Percentiles rank a stretch among this genome's conserved stretches.
Conservation (phyloP, 2,113 vertebrate genomes). For the Corythoichthys intestinalis region DNA sequence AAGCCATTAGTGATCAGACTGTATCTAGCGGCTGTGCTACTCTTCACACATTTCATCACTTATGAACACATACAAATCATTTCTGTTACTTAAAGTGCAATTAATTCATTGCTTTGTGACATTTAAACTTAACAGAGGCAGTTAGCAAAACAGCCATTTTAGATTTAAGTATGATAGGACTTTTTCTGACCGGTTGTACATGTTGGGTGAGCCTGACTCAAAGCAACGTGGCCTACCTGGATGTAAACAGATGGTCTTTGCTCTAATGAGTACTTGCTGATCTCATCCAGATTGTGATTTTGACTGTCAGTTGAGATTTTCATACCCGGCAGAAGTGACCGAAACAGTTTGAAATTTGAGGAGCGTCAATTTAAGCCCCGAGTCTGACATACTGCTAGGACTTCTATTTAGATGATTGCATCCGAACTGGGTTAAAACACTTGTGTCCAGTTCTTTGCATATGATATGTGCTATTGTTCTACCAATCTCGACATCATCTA, state of each 20-base stretch:
- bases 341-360: slow-evolving; percentile 44
- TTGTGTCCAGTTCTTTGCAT: slow-evolving; percentile 5
- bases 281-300: slow-evolving; percentile 52
- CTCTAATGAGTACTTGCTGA: slow-evolving; percentile 56
- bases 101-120: not conserved
- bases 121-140: not conserved
- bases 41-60: slow-evolving; percentile 1
- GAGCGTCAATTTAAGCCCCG: slow-evolving; percentile 41
- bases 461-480: not conserved
- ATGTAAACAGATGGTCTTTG: slow-evolving; percentile 65
- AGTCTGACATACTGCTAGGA: slow-evolving; percentile 40
- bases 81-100: not conserved
- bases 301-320: slow-evolving; percentile 45
- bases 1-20: slow-evolving; percentile 5
- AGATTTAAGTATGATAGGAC: not conserved
- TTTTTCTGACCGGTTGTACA: slow-evolving; percentile 31
- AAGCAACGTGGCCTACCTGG: slow-evolving; percentile 50
- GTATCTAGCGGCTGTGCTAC: slow-evolving; percentile 7
- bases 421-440: slow-evolving; percentile 25
- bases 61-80: not conserved
- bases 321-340: slow-evolving; percentile 34
- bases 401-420: slow-evolving; percentile 43
- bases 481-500: not conserved
- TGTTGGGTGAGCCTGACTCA: slow-evolving; percentile 58
- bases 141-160: not conserved